Evolutionary conservation across 2,113 vertebrate species (phyloP).

Genomic region (Neotragus pygmaeus): DNA sequence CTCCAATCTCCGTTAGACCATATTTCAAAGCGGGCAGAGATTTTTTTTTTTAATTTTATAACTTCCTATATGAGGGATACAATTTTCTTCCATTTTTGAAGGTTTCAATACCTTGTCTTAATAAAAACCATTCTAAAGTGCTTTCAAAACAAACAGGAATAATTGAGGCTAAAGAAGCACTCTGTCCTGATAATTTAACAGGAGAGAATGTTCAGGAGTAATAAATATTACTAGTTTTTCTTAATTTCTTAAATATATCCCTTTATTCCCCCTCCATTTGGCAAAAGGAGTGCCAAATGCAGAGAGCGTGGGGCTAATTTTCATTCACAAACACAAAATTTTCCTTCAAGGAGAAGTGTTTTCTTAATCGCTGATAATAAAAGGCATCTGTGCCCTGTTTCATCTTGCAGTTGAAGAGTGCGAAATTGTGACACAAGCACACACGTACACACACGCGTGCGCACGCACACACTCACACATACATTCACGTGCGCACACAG

Average conservation of each 20-base stretch:
- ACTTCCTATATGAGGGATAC: neutral
- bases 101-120: neutral
- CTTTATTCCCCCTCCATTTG: neutral
- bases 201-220: neutral
- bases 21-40: neutral
- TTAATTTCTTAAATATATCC: neutral
- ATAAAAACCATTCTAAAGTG: neutral
- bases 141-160: constrained; percentile 21
- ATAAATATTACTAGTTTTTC: neutral
- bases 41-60: neutral
- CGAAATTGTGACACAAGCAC: neutral
- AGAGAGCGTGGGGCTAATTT: neutral
- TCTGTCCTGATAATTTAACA: neutral
- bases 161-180: neutral
- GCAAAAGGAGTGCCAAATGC: neutral
- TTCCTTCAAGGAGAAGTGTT: constrained; percentile 10
- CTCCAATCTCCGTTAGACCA: neutral
- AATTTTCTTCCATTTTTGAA: neutral
- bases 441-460: accelerated
- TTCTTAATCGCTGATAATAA: neutral
- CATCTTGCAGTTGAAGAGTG: neutral
- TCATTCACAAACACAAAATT: constrained; percentile 11
- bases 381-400: neutral
- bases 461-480: neutral
- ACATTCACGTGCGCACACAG: no score